Conservation (phyloP, 2,797 vertebrate species). For the Pangasius krempfi region DNA sequence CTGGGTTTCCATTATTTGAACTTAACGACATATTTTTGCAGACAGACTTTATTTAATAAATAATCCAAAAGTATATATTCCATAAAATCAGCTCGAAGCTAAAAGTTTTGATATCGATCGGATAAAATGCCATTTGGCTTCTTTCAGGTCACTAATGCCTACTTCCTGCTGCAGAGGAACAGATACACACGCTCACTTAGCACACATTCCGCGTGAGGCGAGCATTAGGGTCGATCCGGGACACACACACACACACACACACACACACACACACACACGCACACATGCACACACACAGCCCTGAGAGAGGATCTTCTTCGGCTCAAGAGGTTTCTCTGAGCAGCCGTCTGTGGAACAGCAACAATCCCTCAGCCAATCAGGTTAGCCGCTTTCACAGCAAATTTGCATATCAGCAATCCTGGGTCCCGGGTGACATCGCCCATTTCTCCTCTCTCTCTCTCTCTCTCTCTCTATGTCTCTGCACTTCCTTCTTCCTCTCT, state of each 20-base stretch:
- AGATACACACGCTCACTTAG: constrained; percentile 55
- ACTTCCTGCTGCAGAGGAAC: constrained; percentile 33
- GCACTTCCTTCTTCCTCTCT: not conserved
- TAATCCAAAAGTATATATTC: not conserved
- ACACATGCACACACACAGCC: constrained; percentile 36
- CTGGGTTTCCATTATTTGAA: not conserved
- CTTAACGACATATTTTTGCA: not conserved
- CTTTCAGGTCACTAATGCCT: constrained; percentile 17
- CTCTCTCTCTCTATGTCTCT: not conserved
- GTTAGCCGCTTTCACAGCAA: constrained; percentile 23
- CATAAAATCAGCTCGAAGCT: not conserved
- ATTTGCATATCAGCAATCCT: constrained; percentile 55
- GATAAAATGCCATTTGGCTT: constrained; percentile 9
- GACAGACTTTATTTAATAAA: constrained; percentile 4
- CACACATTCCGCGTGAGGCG: constrained; percentile 18
- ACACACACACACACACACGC: constrained; percentile 39
- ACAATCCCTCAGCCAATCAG: constrained; percentile 54
- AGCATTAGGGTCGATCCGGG: not conserved
- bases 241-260: constrained; percentile 57
- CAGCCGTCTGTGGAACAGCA: constrained; percentile 26
- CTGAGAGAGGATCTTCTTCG: constrained; percentile 30
- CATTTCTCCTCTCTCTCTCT: constrained; percentile 11
- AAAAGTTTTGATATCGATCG: not conserved
- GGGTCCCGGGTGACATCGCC: constrained; percentile 19
- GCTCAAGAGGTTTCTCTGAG: constrained; percentile 45